Percentiles rank a stretch among this genome's conserved stretches.
Conservation (phyloP, 2,888 invertebrate genomes). For the Yponomeuta malinellus region DNA sequence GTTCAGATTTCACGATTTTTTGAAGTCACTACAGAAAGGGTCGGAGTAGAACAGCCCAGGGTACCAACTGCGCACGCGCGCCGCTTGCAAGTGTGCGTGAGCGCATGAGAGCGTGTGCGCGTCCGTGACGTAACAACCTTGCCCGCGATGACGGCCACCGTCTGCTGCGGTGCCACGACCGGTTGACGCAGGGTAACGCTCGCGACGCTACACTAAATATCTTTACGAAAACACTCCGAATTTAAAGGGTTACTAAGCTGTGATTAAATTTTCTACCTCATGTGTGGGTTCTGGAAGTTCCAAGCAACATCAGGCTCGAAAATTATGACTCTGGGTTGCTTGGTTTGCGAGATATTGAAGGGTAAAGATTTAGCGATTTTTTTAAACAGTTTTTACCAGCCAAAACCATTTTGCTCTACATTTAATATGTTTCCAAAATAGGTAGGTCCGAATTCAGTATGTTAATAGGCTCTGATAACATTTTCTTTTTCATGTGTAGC, state of each 20-base stretch:
- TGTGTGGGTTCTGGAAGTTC: constrained; percentile 22
- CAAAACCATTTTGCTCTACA: not conserved
- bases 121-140: constrained; percentile 42
- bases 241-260: constrained; percentile 26
- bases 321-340: not conserved
- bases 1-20: not conserved
- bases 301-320: constrained; percentile 29
- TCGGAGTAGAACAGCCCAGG: constrained; percentile 1
- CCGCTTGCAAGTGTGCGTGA: constrained; percentile 22
- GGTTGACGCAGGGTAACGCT: constrained; percentile 26
- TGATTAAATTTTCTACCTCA: constrained; percentile 20
- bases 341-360: not conserved
- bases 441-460: too few species aligned
- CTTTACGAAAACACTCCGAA: constrained; percentile 26
- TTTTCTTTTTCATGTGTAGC: too few species aligned
- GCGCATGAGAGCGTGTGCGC: constrained; percentile 18
- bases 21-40: not conserved
- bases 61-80: constrained; percentile 18
- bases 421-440: not conserved
- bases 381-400: not conserved
- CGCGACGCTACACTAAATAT: constrained; percentile 26
- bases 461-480: too few species aligned
- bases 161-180: constrained; percentile 27
- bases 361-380: not conserved
- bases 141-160: constrained; percentile 34